Base-by-base conservation (phyloP, 2,797 vertebrate genomes). In the Oryzias sinensis region DNA sequence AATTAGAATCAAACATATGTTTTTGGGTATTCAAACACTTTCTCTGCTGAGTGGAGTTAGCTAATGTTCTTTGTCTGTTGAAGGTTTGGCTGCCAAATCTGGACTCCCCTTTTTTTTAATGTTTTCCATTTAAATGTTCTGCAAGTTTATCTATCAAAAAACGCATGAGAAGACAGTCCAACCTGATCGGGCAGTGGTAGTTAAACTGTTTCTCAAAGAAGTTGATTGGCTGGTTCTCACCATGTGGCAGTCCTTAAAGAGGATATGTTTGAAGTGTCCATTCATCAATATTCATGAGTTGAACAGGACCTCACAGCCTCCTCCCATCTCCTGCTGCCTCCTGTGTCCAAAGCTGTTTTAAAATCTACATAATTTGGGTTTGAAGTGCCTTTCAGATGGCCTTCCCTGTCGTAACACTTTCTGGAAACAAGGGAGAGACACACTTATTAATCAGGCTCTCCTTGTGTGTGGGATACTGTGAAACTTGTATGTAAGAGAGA, bases 381-480 rank as follows among this genome's bases (percentile, higher is more conserved):
- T 90, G 86, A 91, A 91, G 90, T 90, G 89, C 81, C 87, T 89
- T 91, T 90, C 81, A 89, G 73, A 89, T 78, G 84, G 88, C 86
- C 87, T 88, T 87, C 70, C 74, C 74, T 83, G 83, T 84, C 77
- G 79, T 77, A 74, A 83, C 84, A 82, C 86, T 83, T 88, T 77
- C 27, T 47, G 42, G 66, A 82, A 87, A 90, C 80, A 84, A 86
- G 73, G 64, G 65, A 68, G 77, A 81, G 81, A 69, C 76, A 70
- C 77, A 87, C 87, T 90, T 88, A 67, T 81, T 90, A 91, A 92
- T 91, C 85, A 90, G 81, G 62, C 81, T 69, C 55, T 82, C 76
- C 79, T 88, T 70, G 62, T 69, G 53, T 59, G 48, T 22, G 53
- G 41, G 15, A 41, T 54, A 51, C 49, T 45, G 65, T 48, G 49